These are phyloP conservation scores for Choloepus didactylus DNA, from an alignment of 2,797 vertebrate genomes.

Conservation along the genomic window DNA sequence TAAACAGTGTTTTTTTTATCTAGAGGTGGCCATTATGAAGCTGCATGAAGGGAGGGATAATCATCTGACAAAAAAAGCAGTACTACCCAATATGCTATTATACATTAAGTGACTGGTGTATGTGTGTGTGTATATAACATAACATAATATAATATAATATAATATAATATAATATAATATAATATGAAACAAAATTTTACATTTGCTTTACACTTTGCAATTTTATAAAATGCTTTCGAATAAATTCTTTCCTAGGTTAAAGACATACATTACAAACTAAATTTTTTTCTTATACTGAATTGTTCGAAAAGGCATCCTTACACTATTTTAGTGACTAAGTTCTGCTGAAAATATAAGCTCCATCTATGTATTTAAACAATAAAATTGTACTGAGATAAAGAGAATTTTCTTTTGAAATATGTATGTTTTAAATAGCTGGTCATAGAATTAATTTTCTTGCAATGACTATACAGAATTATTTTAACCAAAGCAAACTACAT, in stretches of 20 bases:
- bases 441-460: constrained; percentile 25
- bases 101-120: background rate
- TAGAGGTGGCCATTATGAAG: background rate
- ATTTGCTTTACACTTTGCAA: background rate
- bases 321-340: background rate
- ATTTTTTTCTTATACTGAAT: constrained; percentile 20
- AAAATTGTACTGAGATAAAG: background rate
- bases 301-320: constrained; percentile 1
- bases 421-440: background rate
- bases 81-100: background rate
- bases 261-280: background rate
- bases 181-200: background rate
- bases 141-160: too few relatives aligned
- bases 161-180: background rate
- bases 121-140: too few relatives aligned
- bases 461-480: background rate
- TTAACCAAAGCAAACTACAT: constrained; percentile 47
- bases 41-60: background rate
- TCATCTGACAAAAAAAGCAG: background rate
- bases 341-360: background rate
- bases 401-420: constrained; percentile 22
- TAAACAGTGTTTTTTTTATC: background rate
- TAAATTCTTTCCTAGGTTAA: background rate
- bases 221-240: constrained; percentile 52
- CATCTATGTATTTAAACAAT: background rate